These are phyloP conservation scores for Phainopepla nitens DNA, from an alignment of 2,113 vertebrate species.

Conservation along the genomic window DNA sequence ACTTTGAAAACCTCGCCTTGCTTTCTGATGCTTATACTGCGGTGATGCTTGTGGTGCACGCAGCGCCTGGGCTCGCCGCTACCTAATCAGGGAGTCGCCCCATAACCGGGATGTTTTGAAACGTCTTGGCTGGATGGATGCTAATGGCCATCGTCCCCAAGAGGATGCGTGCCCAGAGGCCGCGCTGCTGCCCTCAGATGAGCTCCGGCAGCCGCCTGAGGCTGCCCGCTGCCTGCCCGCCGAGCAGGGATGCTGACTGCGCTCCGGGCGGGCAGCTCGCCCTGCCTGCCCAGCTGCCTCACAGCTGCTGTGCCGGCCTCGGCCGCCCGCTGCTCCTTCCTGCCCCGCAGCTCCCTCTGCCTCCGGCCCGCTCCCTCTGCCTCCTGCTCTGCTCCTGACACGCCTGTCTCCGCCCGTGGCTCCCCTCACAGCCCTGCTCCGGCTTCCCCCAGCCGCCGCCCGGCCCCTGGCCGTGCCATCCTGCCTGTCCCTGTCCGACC, in stretches of 20 bases:
- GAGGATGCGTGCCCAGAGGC: neutral
- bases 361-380: neutral
- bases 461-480: neutral
- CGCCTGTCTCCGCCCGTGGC: too few relatives aligned
- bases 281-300: neutral
- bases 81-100: neutral
- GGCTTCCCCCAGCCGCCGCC: too few relatives aligned
- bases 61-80: neutral
- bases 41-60: neutral
- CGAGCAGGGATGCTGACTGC: neutral
- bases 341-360: neutral
- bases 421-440: neutral
- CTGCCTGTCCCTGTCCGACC: neutral
- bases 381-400: rapidly evolving
- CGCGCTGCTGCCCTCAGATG: neutral
- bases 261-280: neutral
- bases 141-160: neutral
- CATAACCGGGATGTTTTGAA: neutral
- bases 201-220: neutral
- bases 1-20: neutral
- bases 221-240: neutral
- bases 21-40: neutral
- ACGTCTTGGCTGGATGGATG: neutral
- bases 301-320: rapidly evolving
- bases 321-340: neutral